A percentile compares a stretch with the other conserved stretches of the same genome.
These are phyloP conservation scores for Chirona hameri DNA, from an alignment of 2,888 invertebrate genomes.

Conservation along the genomic window DNA sequence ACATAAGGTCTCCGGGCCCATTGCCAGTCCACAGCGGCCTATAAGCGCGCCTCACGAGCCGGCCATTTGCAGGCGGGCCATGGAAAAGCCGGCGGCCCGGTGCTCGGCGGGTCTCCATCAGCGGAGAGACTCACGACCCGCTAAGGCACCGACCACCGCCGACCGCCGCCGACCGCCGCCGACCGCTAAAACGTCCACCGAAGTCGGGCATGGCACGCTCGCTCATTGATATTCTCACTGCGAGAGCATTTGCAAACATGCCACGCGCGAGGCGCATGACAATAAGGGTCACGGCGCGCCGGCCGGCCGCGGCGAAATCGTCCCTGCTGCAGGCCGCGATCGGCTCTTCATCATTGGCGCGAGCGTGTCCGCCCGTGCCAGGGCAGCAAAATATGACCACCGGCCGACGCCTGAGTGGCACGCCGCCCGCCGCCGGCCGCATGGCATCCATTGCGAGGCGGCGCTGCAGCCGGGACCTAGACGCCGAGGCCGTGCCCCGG, in stretches of 20 bases:
- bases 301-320: background rate
- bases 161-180: background rate
- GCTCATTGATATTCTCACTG: conserved; percentile 1
- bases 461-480: too few relatives aligned
- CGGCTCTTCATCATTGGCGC: conserved; percentile 4
- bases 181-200: background rate
- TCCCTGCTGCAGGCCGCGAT: background rate
- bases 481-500: too few relatives aligned
- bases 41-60: background rate
- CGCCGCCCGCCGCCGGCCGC: too few relatives aligned
- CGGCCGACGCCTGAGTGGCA: too few relatives aligned
- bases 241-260: background rate
- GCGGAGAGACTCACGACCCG: background rate
- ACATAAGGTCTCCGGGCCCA: too few relatives aligned
- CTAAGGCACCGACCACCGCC: background rate
- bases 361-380: background rate
- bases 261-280: background rate
- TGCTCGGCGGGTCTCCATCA: background rate
- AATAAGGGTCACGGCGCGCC: background rate
- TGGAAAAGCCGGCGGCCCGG: too few relatives aligned
- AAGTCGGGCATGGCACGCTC: background rate
- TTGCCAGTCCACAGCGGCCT: too few relatives aligned
- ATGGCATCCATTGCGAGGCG: too few relatives aligned
- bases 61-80: background rate
- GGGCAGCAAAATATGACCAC: background rate